phyloP scores from a whole-genome alignment of 2,113 vertebrate genomes.

The Felis catus region DNA sequence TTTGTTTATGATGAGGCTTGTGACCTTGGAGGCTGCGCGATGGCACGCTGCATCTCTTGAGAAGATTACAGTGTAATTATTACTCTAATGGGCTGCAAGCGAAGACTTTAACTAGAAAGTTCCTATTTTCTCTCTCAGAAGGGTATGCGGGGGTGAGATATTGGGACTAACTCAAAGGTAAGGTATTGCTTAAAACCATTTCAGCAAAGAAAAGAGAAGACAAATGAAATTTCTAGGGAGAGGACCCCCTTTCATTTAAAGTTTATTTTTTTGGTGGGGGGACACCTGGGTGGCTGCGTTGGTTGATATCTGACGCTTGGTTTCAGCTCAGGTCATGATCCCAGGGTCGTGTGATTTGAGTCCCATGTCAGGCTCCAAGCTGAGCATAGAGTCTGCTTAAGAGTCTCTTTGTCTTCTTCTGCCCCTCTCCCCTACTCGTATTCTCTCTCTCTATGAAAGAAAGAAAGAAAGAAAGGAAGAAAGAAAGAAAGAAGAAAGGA shows the following conservation, averaged over 20 bases:
- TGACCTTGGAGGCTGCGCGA: slow-evolving; percentile 68
- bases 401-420: no score
- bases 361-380: no score
- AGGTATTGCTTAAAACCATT: background rate
- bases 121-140: slow-evolving; percentile 43
- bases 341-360: no score
- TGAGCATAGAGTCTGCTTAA: no score
- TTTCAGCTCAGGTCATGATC: no score
- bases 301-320: no score
- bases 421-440: no score
- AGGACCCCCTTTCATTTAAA: background rate
- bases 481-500: no score
- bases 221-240: slow-evolving; percentile 23
- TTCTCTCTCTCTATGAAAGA: no score
- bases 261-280: background rate
- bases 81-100: slow-evolving; percentile 23
- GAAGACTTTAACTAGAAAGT: slow-evolving; percentile 13
- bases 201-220: slow-evolving; percentile 22
- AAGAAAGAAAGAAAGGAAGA: no score
- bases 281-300: no score
- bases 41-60: slow-evolving; percentile 2
- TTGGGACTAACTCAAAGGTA: background rate
- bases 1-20: slow-evolving; percentile 76
- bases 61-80: slow-evolving; percentile 41
- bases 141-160: slow-evolving; percentile 15